A percentile compares a stretch with the other conserved stretches of the same genome.
Evolutionary conservation across 2,888 invertebrate species (phyloP).

Genomic region (Eustalomyia histrio): DNA sequence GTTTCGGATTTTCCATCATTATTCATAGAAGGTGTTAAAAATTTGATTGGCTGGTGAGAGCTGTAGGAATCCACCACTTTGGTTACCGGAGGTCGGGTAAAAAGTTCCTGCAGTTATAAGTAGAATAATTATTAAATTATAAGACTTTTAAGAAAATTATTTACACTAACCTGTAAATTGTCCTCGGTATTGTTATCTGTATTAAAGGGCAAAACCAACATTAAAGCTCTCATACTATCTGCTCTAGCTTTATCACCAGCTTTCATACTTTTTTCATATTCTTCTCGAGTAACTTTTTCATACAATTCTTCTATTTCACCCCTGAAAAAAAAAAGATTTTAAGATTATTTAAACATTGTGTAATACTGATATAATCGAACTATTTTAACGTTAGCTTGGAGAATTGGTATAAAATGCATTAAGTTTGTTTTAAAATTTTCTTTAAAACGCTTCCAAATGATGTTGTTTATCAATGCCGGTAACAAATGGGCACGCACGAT

Average conservation of each 20-base stretch:
- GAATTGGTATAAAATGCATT: no score
- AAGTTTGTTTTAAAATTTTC: no score
- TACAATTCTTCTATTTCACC: conserved; percentile 80
- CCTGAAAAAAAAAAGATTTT: conserved; percentile 66
- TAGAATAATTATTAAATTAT: not conserved
- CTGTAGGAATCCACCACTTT: conserved; percentile 76
- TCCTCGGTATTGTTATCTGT: conserved; percentile 77
- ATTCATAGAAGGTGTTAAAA: conserved; percentile 72
- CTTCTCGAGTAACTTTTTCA: conserved; percentile 79
- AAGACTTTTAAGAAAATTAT: not conserved
- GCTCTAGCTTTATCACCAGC: conserved; percentile 78
- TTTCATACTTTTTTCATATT: conserved; percentile 77
- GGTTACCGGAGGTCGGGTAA: conserved; percentile 78
- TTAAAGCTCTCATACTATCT: conserved; percentile 78
- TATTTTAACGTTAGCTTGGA: no score
- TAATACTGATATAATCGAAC: no score
- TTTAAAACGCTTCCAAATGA: no score
- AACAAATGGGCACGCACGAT: no score
- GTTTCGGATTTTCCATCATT: conserved; percentile 72
- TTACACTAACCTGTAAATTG: conserved; percentile 73
- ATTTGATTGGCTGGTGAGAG: conserved; percentile 74
- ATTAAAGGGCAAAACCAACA: conserved; percentile 79
- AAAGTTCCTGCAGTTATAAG: conserved; percentile 72
- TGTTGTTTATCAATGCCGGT: no score
- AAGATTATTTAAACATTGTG: not conserved